A percentile compares a stretch with the other conserved stretches of the same genome.
These are phyloP conservation scores for Chromis chromis DNA, from an alignment of 2,797 vertebrate genomes.

Conservation along the genomic window DNA sequence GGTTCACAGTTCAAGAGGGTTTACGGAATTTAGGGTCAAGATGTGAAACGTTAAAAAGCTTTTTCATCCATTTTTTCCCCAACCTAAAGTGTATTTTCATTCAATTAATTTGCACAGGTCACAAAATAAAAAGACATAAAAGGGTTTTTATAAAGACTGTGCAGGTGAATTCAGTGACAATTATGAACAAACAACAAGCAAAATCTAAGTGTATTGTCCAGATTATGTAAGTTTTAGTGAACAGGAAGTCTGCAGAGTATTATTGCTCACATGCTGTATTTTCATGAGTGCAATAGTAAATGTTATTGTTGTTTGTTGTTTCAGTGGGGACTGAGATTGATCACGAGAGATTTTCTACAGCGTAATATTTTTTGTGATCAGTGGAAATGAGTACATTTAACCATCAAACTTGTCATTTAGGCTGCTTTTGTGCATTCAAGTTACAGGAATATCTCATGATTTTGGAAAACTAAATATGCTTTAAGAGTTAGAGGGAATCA, in stretches of 20 bases:
- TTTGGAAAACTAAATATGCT: neutral
- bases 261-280: slow-evolving; percentile 16
- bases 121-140: neutral
- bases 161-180: neutral
- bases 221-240: neutral
- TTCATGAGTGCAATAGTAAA: slow-evolving; percentile 41
- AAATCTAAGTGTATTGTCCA: neutral
- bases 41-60: slow-evolving; percentile 2
- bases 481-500: neutral
- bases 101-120: neutral
- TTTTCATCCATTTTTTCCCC: neutral
- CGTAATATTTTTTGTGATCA: too few relatives aligned
- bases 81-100: neutral
- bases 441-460: neutral
- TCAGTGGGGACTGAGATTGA: neutral
- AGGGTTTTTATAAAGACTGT: neutral
- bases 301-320: slow-evolving; percentile 23
- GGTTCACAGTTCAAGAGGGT: slow-evolving; percentile 18
- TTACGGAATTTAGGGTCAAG: slow-evolving; percentile 29
- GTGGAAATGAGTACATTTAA: neutral
- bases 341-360: neutral
- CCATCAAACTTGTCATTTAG: neutral
- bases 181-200: neutral
- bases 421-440: neutral
- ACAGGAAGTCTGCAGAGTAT: slow-evolving; percentile 4